Conservation (phyloP, 2,797 vertebrate genomes). For the Galago senegalensis region DNA sequence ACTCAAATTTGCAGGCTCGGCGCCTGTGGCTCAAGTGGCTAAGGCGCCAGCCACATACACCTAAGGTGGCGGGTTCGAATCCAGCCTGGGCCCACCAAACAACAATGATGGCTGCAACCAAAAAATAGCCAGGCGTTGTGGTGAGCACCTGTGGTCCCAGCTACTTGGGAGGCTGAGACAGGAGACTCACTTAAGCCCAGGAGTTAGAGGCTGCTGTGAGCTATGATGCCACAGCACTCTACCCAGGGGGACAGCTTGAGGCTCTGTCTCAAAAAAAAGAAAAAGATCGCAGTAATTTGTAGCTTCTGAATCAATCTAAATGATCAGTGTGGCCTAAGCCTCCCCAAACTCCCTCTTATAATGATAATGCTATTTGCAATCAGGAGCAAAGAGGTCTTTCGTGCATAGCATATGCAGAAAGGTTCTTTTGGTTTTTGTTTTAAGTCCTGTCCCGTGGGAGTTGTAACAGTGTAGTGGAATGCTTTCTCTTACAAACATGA, state of each 20-base stretch:
- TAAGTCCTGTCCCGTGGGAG: background rate
- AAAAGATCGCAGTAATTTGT: background rate
- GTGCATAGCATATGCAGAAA: accelerated
- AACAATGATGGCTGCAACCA: too few species aligned
- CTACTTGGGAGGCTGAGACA: too few species aligned
- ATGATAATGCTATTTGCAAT: background rate
- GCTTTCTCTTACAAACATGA: background rate
- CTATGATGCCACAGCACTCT: too few species aligned
- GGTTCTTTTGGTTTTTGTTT: background rate
- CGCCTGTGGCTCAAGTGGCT: too few species aligned
- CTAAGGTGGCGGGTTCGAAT: too few species aligned
- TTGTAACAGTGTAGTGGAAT: background rate
- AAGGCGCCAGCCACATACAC: too few species aligned
- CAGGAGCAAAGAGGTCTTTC: background rate
- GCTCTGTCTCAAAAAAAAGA: background rate
- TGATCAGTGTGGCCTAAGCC: background rate
- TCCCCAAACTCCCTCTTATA: background rate
- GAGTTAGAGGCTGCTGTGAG: too few species aligned
- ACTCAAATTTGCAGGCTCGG: background rate
- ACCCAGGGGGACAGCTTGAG: too few species aligned
- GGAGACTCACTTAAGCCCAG: too few species aligned
- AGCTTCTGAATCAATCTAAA: background rate
- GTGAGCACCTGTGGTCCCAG: too few species aligned
- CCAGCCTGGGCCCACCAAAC: too few species aligned
- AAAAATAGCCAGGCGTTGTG: too few species aligned